phyloP scores from a whole-genome alignment of 1,140 invertebrate genomes.

The Matsumurasca onukii region DNA sequence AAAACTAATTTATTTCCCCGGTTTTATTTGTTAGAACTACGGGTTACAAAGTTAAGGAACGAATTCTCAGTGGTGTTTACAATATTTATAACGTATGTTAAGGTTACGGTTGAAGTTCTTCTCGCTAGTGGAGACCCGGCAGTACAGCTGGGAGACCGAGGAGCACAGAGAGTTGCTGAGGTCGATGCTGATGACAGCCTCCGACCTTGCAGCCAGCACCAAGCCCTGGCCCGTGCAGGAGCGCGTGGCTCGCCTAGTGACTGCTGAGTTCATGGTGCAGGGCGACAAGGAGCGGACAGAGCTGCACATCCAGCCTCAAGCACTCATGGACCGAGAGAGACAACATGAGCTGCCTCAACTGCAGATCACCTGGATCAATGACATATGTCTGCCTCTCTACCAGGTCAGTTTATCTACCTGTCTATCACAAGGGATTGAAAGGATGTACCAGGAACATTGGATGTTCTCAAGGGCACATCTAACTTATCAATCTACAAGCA shows the following conservation, averaged over 20 bases:
- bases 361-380: conserved; percentile 50
- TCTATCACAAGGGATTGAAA: too few species aligned
- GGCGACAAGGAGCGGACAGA: conserved; percentile 64
- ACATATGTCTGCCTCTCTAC: conserved; percentile 51
- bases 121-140: conserved; percentile 51
- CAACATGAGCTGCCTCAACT: conserved; percentile 50
- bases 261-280: conserved; percentile 50
- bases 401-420: conserved; percentile 42
- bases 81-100: too few species aligned
- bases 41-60: too few species aligned
- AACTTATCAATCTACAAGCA: too few species aligned
- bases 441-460: too few species aligned
- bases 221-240: conserved; percentile 67
- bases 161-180: conserved; percentile 54
- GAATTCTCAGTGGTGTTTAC: too few species aligned
- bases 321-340: conserved; percentile 50
- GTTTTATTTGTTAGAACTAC: too few species aligned
- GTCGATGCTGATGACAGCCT: conserved; percentile 69
- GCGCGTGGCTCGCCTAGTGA: conserved; percentile 49
- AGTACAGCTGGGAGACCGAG: conserved; percentile 55
- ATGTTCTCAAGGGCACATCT: too few species aligned
- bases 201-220: conserved; percentile 64
- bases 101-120: conserved; percentile 59
- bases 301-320: conserved; percentile 54
- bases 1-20: too few species aligned